phyloP scores from a whole-genome alignment of 2,113 vertebrate genomes.

The Procavia capensis region DNA sequence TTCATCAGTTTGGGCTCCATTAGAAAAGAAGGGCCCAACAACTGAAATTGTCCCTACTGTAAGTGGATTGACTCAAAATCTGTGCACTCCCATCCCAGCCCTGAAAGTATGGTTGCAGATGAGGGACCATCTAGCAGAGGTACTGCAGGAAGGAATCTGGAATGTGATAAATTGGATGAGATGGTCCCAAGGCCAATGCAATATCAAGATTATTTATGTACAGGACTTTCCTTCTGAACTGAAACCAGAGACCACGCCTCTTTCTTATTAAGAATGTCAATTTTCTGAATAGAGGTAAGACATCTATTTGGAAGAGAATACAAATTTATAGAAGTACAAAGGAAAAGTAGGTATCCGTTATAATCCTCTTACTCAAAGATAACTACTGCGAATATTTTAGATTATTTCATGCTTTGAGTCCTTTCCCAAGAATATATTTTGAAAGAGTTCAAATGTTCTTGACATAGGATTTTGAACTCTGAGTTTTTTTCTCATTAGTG shows the following conservation, averaged over 20 bases:
- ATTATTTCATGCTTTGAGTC: neutral
- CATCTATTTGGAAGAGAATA: conserved; percentile 28
- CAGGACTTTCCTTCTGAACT: neutral
- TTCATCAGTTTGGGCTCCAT: neutral
- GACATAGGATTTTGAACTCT: conserved; percentile 4
- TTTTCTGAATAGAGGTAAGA: neutral
- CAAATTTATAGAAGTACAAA: neutral
- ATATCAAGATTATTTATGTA: neutral
- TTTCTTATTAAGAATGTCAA: neutral
- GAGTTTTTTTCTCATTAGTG: neutral
- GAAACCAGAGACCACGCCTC: neutral
- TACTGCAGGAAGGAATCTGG: neutral
- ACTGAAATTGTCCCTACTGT: neutral
- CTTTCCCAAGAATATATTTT: conserved; percentile 3
- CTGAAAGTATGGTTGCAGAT: neutral
- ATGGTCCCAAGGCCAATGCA: neutral
- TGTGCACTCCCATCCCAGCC: neutral
- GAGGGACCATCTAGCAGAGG: neutral
- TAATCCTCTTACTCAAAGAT: neutral
- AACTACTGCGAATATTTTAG: neutral
- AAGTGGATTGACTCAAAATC: neutral
- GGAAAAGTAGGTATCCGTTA: conserved; percentile 9
- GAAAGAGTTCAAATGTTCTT: neutral
- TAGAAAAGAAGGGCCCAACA: neutral
- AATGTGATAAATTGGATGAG: neutral